Percentiles rank a stretch among this genome's conserved stretches.
Conservation (phyloP, 37 sponge, comb jelly and placozoan genomes). For the Halisarca cf. caerulea region DNA sequence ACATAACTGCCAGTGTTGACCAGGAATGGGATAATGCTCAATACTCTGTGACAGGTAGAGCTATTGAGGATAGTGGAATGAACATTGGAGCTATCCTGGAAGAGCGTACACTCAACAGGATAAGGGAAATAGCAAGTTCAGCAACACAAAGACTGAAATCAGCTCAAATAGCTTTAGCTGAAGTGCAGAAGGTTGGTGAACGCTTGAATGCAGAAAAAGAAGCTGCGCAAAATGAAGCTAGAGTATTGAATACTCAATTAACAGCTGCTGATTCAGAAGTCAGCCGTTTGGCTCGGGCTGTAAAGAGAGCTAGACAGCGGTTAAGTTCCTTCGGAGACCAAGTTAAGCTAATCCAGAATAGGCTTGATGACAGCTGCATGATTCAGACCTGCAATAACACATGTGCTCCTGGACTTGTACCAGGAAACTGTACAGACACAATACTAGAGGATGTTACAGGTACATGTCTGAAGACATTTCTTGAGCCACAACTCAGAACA, state of each 20-base stretch:
- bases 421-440: neutral
- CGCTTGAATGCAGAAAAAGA: neutral
- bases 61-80: neutral
- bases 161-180: neutral
- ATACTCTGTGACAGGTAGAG: neutral
- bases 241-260: neutral
- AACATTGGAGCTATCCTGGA: neutral
- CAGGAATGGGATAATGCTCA: neutral
- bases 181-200: neutral
- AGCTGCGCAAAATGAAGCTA: neutral
- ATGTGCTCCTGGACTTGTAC: neutral
- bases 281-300: neutral
- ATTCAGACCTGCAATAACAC: neutral
- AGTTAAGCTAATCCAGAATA: neutral
- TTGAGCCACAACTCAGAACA: neutral
- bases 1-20: neutral
- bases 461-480: neutral
- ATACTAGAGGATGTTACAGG: neutral
- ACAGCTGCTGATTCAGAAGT: neutral
- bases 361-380: neutral
- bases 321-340: neutral
- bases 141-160: neutral
- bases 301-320: neutral
- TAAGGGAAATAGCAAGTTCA: neutral
- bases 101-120: neutral